Percentiles rank a stretch among this genome's conserved stretches.
These are phyloP conservation scores for Lasioglossum pauxillum DNA, from an alignment of 2,888 invertebrate species.

Conservation along the genomic window DNA sequence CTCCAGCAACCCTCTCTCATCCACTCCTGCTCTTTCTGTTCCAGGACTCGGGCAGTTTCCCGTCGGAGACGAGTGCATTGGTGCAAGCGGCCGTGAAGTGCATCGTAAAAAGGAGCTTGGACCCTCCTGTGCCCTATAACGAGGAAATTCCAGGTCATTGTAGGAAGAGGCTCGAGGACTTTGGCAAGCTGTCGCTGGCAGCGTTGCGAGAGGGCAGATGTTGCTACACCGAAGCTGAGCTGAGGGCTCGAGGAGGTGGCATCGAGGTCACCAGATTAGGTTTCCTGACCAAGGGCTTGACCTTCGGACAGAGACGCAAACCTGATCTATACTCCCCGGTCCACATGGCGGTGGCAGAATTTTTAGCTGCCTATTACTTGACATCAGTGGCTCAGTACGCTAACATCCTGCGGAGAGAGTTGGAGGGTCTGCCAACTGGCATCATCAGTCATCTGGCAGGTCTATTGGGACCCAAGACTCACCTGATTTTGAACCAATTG, in stretches of 20 bases:
- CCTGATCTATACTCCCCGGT: constrained; percentile 85
- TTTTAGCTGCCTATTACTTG: constrained; percentile 86
- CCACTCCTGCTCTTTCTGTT: neutral
- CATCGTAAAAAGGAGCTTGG: constrained; percentile 84
- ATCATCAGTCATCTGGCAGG: constrained; percentile 85
- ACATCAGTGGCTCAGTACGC: constrained; percentile 85
- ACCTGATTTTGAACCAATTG: constrained; percentile 85
- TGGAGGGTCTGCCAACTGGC: constrained; percentile 85
- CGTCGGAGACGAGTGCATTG: constrained; percentile 81
- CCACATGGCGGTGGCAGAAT: constrained; percentile 85
- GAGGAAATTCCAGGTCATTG: constrained; percentile 84
- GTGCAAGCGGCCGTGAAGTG: constrained; percentile 84
- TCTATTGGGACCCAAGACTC: constrained; percentile 85
- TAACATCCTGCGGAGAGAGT: constrained; percentile 85
- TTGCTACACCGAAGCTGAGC: constrained; percentile 85
- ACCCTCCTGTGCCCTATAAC: constrained; percentile 76
- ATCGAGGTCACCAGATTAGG: constrained; percentile 84
- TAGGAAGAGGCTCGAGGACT: constrained; percentile 85
- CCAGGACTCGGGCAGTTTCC: constrained; percentile 77
- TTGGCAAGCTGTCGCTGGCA: constrained; percentile 85
- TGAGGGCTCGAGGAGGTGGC: constrained; percentile 84
- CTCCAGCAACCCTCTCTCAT: neutral
- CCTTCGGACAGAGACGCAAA: constrained; percentile 84
- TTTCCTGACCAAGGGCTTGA: constrained; percentile 83
- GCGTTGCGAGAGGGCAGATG: constrained; percentile 85